Conservation (phyloP, 2,888 invertebrate genomes). For the Ashinkailepas kermadecensis region DNA sequence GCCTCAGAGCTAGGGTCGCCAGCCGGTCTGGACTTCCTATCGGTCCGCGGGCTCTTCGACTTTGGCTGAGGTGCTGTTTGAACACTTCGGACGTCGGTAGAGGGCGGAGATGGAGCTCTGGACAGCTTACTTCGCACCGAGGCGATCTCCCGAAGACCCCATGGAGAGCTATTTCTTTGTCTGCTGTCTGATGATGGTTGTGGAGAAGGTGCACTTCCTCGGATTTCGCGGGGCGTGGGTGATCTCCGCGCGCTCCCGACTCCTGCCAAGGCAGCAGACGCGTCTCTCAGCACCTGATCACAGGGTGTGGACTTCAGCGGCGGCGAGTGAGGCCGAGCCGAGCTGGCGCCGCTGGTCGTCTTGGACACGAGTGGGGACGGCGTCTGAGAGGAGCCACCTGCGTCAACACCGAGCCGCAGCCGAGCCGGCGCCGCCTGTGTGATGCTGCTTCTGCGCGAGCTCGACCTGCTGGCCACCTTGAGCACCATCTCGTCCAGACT, state of each 20-base stretch:
- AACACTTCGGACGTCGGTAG: background rate
- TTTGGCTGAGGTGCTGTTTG: background rate
- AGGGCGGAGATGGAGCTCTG: background rate
- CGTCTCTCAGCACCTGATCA: background rate
- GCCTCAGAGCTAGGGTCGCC: background rate
- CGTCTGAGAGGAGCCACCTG: background rate
- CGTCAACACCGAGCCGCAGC: background rate
- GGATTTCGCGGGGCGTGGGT: no score
- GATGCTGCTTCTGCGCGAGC: background rate
- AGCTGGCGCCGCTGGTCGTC: background rate
- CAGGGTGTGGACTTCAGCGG: background rate
- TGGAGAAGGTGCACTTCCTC: no score
- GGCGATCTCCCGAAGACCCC: no score
- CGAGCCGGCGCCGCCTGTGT: background rate
- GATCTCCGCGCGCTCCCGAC: background rate
- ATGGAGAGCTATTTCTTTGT: no score
- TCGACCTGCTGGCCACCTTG: background rate
- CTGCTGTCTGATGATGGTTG: no score
- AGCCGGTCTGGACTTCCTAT: no score
- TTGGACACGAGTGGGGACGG: background rate
- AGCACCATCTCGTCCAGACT: slow-evolving; percentile 3
- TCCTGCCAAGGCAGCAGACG: background rate
- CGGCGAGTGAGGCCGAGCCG: background rate
- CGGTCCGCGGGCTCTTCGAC: background rate
- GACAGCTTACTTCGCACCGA: background rate